Base-by-base conservation (phyloP, 2,113 vertebrate genomes). In the Tetrax tetrax region DNA sequence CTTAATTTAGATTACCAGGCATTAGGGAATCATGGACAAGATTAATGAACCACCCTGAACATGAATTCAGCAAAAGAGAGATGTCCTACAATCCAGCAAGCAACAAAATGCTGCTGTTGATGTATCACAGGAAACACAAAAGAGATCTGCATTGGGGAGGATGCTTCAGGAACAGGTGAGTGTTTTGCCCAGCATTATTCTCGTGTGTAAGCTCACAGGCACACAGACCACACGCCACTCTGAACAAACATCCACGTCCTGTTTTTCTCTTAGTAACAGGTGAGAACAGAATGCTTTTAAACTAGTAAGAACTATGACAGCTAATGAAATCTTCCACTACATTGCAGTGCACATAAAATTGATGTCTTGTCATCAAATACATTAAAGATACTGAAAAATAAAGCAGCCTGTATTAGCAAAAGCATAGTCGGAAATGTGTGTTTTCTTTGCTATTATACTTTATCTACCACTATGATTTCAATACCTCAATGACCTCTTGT, bases 131-230 rank as follows among this genome's bases (percentile, higher is more conserved):
- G 51, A 65, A 41, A 78, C 41, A 85, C 18, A 54, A 28, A 70
- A 1, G 13, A 17, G 22, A 69, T 29, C 54, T 51, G 19, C 69
- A 14, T 2, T 6, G 37, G 5, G 29, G 4, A 79, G 27, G 23
- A 18, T 0, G 0, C n/a, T 75, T 53, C 24, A 57, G 38, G 43
- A 50, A 66, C 2, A 1, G 15, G 15, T 0, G 1, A 69, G 10
- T 4, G 2, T n/a, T 87, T 66, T 66, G 10, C 33, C 19, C 48
- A 71, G 47, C 47, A 31, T 75, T 85, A 47, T 14, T 74, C 60
- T 24, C 83, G 20, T 4, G 2, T n/a, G 45, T 16, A 33, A 65
- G 14, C 33, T 69, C 80, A 56, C 45, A 57, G 10, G 50, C 65
- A 81, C 16, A 63, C 28, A 71, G 27, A 71, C 22, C 57, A 33